phyloP scores from a whole-genome alignment of 2,797 vertebrate species.

The Ctenosaura bakeri region DNA sequence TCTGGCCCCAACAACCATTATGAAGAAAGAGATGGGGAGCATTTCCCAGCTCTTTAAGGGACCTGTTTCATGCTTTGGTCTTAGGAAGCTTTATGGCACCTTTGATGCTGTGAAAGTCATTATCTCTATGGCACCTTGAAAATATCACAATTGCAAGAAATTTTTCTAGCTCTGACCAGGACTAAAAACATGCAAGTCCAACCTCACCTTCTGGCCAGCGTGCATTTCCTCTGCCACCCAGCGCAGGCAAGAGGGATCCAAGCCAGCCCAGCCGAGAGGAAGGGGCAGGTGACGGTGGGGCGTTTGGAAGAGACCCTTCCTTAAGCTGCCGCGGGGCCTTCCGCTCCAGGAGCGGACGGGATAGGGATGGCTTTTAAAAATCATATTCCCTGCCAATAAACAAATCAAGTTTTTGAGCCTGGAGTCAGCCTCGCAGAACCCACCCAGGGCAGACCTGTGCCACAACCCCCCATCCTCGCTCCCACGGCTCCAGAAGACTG shows the following conservation, averaged over 20 bases:
- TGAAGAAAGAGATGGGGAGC: neutral
- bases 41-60: neutral
- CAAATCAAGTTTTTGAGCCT: too few relatives aligned
- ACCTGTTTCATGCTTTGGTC: neutral
- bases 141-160: neutral
- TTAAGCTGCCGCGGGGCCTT: too few relatives aligned
- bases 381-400: too few relatives aligned
- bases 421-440: too few relatives aligned
- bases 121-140: neutral
- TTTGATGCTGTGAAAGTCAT: neutral
- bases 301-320: too few relatives aligned
- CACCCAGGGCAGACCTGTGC: too few relatives aligned
- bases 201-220: neutral
- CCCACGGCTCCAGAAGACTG: too few relatives aligned
- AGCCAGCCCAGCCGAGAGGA: too few relatives aligned
- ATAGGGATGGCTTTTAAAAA: too few relatives aligned
- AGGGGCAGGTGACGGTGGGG: too few relatives aligned
- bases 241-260: neutral
- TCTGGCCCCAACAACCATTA: neutral
- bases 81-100: neutral
- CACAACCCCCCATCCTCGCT: too few relatives aligned
- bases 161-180: neutral
- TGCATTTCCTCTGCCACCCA: neutral
- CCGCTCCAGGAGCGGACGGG: too few relatives aligned
- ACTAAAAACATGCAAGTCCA: neutral